Percentiles rank a stretch among this genome's conserved stretches.
These are phyloP conservation scores for Hypotaenidia philippensis DNA, from an alignment of 2,797 vertebrate genomes.

Conservation along the genomic window DNA sequence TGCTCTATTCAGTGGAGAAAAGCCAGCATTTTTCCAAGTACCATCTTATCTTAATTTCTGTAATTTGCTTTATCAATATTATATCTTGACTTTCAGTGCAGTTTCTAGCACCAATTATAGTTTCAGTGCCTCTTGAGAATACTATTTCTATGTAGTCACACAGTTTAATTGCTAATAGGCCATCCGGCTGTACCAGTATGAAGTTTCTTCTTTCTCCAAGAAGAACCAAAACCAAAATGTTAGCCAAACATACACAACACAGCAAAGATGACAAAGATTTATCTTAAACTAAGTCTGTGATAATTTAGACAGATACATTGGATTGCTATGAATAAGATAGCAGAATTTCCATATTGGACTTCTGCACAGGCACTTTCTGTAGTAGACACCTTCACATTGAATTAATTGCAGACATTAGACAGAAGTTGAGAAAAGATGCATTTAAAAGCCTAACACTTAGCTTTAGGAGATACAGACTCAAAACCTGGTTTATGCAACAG, in stretches of 20 bases:
- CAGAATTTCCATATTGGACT: neutral
- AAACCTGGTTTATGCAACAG: neutral
- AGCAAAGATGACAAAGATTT: neutral
- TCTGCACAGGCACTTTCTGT: neutral
- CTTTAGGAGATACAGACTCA: neutral
- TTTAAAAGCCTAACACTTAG: neutral
- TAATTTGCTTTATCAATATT: neutral
- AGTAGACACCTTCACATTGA: neutral
- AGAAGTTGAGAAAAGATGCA: neutral
- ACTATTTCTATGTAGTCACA: neutral
- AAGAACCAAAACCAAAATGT: neutral
- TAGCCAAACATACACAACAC: neutral
- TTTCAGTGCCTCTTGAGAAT: neutral
- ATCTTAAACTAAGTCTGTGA: neutral
- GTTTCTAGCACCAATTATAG: neutral
- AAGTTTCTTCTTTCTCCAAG: neutral
- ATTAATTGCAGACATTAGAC: neutral
- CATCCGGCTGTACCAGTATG: neutral
- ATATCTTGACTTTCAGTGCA: neutral
- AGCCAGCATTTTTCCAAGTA: neutral
- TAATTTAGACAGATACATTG: neutral
- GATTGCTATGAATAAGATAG: neutral
- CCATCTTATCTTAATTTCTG: neutral
- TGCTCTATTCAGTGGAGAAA: neutral
- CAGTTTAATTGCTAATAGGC: neutral